Percentiles rank a stretch among this genome's conserved stretches.
Evolutionary conservation across 2,113 vertebrate species (phyloP).

Genomic region (Ageneiosus marmoratus): DNA sequence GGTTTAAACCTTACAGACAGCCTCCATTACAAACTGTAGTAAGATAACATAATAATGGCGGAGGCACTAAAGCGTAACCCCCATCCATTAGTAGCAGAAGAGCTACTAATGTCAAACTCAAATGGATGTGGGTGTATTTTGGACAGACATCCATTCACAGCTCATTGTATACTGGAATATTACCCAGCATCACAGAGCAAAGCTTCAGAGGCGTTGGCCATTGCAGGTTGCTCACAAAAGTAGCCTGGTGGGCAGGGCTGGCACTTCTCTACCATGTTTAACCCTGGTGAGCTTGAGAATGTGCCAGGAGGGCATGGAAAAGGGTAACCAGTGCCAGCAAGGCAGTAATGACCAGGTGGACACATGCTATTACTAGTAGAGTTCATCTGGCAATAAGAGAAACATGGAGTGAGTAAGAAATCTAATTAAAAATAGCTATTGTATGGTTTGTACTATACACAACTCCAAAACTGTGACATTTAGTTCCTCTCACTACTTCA

Average conservation of each 20-base stretch:
- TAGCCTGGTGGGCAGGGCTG: slow-evolving; percentile 79
- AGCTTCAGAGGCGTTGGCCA: slow-evolving; percentile 69
- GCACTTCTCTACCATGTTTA: slow-evolving; percentile 75
- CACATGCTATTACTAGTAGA: slow-evolving; percentile 78
- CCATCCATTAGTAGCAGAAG: slow-evolving; percentile 34
- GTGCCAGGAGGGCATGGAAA: slow-evolving; percentile 82
- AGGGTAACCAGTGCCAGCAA: slow-evolving; percentile 73
- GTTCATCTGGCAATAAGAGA: slow-evolving; percentile 69
- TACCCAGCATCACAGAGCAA: slow-evolving; percentile 81
- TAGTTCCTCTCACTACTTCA: neutral
- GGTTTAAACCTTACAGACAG: neutral
- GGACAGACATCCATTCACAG: neutral
- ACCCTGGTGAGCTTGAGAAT: slow-evolving; percentile 74
- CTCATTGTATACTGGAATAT: slow-evolving; percentile 22
- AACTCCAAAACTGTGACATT: neutral
- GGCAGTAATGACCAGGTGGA: slow-evolving; percentile 84
- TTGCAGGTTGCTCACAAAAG: slow-evolving; percentile 78
- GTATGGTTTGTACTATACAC: neutral
- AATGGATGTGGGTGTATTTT: slow-evolving; percentile 36
- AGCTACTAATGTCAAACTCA: slow-evolving; percentile 30
- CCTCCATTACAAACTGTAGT: neutral
- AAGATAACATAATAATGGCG: neutral
- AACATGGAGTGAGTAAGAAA: slow-evolving; percentile 10
- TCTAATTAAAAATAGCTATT: neutral
- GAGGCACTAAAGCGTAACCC: neutral